phyloP scores from a whole-genome alignment of 2,797 vertebrate species.

The Podargus strigoides region DNA sequence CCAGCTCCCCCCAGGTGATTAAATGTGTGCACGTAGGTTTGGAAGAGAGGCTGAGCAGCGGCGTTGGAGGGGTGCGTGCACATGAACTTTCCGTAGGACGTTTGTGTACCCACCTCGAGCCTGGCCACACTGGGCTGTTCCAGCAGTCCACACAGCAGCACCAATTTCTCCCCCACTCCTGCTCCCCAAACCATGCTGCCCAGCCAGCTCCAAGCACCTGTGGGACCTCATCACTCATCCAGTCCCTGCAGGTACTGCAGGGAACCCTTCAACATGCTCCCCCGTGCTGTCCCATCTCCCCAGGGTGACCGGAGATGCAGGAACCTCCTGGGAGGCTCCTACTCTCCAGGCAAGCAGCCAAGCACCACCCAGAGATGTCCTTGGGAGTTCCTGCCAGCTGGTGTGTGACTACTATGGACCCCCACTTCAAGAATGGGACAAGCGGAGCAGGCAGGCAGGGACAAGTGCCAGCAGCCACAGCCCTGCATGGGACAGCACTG shows the following conservation, averaged over 20 bases:
- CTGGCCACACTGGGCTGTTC: neutral
- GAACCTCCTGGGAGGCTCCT: neutral
- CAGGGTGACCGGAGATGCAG: accelerated
- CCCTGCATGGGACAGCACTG: accelerated
- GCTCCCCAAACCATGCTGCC: neutral
- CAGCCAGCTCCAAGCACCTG: neutral
- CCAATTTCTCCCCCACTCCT: neutral
- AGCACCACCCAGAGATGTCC: neutral
- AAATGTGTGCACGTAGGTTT: neutral
- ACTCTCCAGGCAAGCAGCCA: neutral
- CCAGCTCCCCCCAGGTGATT: accelerated
- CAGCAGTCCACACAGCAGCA: neutral
- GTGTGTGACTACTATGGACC: neutral
- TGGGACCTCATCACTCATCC: neutral
- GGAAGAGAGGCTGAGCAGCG: neutral
- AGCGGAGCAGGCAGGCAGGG: neutral
- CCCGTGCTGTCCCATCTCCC: accelerated
- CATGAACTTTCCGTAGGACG: neutral
- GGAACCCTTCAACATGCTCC: neutral
- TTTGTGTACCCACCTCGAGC: neutral
- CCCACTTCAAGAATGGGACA: neutral
- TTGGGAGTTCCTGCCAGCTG: neutral
- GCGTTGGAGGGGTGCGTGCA: accelerated
- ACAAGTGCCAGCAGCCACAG: neutral
- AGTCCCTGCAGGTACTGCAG: neutral